A percentile compares a stretch with the other conserved stretches of the same genome.
phyloP scores from a whole-genome alignment of 1,140 invertebrate species.

The Mamestra configurata region DNA sequence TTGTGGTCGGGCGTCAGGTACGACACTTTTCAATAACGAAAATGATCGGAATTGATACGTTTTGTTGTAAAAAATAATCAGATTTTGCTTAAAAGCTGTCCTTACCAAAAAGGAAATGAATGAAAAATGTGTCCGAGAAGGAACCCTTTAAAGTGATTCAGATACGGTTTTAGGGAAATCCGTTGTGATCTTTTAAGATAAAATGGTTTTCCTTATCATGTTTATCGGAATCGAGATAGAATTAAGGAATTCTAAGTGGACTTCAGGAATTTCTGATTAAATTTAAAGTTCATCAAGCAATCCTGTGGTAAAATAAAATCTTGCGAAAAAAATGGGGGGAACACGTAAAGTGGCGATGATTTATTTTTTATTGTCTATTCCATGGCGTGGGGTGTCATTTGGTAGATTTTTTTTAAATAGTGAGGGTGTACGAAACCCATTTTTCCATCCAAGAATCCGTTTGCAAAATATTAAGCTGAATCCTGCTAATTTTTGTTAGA shows the following conservation, averaged over 20 bases:
- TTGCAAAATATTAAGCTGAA: too few relatives aligned
- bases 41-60: constrained; percentile 15
- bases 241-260: background rate
- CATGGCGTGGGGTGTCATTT: too few relatives aligned
- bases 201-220: background rate
- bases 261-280: too few relatives aligned
- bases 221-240: constrained; percentile 7
- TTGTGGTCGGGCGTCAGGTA: background rate
- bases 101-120: constrained; percentile 15
- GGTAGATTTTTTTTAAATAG: too few relatives aligned
- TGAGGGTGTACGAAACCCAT: too few relatives aligned
- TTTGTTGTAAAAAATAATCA: constrained; percentile 14
- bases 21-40: constrained; percentile 18
- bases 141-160: background rate
- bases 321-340: too few relatives aligned
- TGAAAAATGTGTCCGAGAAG: background rate
- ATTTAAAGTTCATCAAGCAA: too few relatives aligned
- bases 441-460: too few relatives aligned
- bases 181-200: background rate
- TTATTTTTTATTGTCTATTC: too few relatives aligned
- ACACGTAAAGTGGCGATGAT: too few relatives aligned
- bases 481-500: too few relatives aligned
- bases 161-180: background rate
- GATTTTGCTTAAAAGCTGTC: constrained; percentile 6
- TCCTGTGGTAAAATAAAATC: too few relatives aligned